Base-by-base conservation (phyloP, 1,140 invertebrate genomes). In the Halesus radiatus region DNA sequence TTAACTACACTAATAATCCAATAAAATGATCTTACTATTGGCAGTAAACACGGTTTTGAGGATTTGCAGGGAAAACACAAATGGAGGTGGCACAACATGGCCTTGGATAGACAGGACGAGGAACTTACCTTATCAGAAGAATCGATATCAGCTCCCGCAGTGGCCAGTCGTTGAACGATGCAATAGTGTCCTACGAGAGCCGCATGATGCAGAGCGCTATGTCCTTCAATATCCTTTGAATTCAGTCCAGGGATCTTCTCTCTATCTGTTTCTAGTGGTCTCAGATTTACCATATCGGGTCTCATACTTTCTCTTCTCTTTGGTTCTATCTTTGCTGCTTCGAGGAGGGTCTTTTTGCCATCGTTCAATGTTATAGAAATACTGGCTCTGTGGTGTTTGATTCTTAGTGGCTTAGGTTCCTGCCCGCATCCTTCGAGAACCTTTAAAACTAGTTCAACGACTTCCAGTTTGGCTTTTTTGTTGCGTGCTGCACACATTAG, bases 141-240 rank as follows among this genome's bases (percentile, higher is more conserved):
- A 85, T 95, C 93, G 1, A 94, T 90, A 81, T 93, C 88, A 10
- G 94, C 94, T 20, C 92, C 91, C 83, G 93, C 91, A 73, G 94
- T 92, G 50, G 96, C 87, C 8, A 97, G 89, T 22, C 96, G 87
- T 45, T 92, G 91, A 3, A 93, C 92, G 86, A 96, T 93, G 56
- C 92, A 89, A 1, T 91, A 90, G 84, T 96, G 93, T 2, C 95
- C 96, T 83, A 94, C 93, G 84, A 95, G 91, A 1, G 94, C 90
- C 1, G 95, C 94, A 29, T 95, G 91, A 85, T 95, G 94, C 0
- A 96, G 87, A 0, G 95, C 91, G 3, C 94, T 94, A 87, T 95
- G 95, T 2, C 95, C 94, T 6, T 90, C 88, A 1, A 85, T 85
- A 77, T 92, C 91, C 3, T 87, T 85, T 7, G 91, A 91, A 81